Evolutionary conservation across 1,140 invertebrate species (phyloP).

Genomic region (Idris sp.): DNA sequence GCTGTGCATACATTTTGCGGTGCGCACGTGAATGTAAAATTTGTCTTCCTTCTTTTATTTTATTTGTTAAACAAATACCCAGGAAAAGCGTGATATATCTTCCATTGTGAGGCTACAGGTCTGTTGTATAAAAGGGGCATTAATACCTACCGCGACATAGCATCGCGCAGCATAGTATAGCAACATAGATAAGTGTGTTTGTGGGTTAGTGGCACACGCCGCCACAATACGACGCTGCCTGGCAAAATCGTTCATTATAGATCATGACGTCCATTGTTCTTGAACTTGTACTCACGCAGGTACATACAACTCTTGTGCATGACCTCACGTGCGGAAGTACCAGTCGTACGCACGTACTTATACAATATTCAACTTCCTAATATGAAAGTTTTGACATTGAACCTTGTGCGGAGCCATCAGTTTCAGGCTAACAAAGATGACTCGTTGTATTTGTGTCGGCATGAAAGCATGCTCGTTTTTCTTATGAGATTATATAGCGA

Average conservation of each 20-base stretch:
- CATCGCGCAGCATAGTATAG: conserved; percentile 69
- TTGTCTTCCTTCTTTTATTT: conserved; percentile 35
- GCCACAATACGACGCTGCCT: conserved; percentile 57
- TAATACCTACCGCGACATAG: conserved; percentile 60
- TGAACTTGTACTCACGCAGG: conserved; percentile 73
- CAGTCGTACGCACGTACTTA: conserved; percentile 29
- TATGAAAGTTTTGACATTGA: conserved; percentile 61
- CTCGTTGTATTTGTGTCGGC: conserved; percentile 29
- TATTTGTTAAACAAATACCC: conserved; percentile 50
- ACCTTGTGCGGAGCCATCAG: conserved; percentile 4
- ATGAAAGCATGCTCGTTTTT: conserved; percentile 20
- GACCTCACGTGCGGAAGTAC: conserved; percentile 55
- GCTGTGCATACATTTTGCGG: conserved; percentile 8
- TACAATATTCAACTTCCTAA: conserved; percentile 54
- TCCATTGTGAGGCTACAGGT: conserved; percentile 45
- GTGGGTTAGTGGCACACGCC: conserved; percentile 75
- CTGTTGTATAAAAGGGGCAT: conserved; percentile 64
- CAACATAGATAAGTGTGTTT: conserved; percentile 78
- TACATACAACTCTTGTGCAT: conserved; percentile 30
- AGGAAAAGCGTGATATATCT: conserved; percentile 46
- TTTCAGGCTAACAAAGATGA: conserved; percentile 22
- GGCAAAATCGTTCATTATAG: conserved; percentile 73
- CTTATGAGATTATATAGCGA: background rate
- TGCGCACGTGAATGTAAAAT: conserved; percentile 19
- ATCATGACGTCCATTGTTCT: conserved; percentile 75